Percentiles rank a stretch among this genome's conserved stretches.
phyloP scores from a whole-genome alignment of 2,888 invertebrate species.

The Glyphotaelius pellucidus region DNA sequence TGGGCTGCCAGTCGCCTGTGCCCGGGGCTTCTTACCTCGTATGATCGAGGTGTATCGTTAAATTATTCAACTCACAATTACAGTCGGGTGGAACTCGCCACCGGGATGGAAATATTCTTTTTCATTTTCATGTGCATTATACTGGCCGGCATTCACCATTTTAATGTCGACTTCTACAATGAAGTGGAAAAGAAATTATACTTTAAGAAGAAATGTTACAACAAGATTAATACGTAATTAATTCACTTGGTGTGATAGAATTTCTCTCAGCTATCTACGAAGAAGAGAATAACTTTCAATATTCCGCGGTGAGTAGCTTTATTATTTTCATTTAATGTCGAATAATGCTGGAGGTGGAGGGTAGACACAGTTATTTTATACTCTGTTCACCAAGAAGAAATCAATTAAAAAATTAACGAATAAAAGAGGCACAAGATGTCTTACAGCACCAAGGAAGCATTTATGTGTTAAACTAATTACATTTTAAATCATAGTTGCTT shows the following conservation, averaged over 20 bases:
- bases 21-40: too few species aligned
- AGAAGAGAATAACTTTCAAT: not conserved
- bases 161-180: slow-evolving; percentile 39
- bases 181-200: slow-evolving; percentile 20
- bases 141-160: slow-evolving; percentile 37
- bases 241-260: not conserved
- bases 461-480: too few species aligned
- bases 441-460: not conserved
- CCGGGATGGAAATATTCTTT: slow-evolving; percentile 37
- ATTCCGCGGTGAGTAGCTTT: not conserved
- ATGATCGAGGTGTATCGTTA: not conserved
- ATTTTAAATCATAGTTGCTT: not conserved
- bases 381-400: not conserved
- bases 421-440: not conserved
- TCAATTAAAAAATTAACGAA: not conserved
- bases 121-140: slow-evolving; percentile 49
- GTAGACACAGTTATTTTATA: not conserved
- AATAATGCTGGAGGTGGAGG: not conserved
- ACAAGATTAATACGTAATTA: slow-evolving; percentile 20
- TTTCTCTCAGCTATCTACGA: not conserved
- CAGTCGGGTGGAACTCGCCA: not conserved
- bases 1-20: not conserved
- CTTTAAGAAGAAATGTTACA: not conserved
- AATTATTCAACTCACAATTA: not conserved
- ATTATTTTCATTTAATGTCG: not conserved